Conservation (phyloP, 2,888 invertebrate species). For the Hydropsyche betteni region DNA sequence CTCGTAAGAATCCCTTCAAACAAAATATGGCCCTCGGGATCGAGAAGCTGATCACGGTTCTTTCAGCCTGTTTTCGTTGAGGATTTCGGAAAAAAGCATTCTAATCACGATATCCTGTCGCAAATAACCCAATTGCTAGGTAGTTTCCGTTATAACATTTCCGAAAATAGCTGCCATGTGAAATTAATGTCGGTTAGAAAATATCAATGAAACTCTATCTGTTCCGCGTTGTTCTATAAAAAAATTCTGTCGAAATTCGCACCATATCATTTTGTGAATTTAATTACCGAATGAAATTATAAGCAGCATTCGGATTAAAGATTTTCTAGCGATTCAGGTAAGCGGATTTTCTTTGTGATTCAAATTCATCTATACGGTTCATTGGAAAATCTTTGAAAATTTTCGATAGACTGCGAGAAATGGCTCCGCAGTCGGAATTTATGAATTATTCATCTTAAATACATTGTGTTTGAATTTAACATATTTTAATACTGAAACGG, state of each 20-base stretch:
- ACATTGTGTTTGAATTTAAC: too few species aligned
- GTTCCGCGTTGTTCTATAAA: too few species aligned
- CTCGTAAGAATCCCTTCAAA: constrained; percentile 19
- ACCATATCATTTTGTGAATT: too few species aligned
- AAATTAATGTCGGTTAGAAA: too few species aligned
- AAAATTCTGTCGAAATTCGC: too few species aligned
- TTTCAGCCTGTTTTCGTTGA: neutral
- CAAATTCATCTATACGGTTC: too few species aligned
- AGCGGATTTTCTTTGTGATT: constrained; percentile 4
- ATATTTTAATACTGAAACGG: too few species aligned
- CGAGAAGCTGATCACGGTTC: constrained; percentile 7
- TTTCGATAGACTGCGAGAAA: neutral
- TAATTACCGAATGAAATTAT: too few species aligned
- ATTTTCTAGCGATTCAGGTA: neutral
- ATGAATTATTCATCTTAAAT: constrained; percentile 1
- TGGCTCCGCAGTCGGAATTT: neutral
- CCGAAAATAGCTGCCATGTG: too few species aligned
- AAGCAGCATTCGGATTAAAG: too few species aligned
- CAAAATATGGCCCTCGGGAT: constrained; percentile 15
- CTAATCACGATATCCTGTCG: constrained; percentile 12
- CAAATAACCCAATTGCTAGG: constrained; percentile 1
- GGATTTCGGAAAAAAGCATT: constrained; percentile 10
- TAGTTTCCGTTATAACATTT: neutral
- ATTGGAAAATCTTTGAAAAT: neutral
- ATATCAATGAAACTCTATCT: too few species aligned